phyloP scores from a whole-genome alignment of 2,888 invertebrate genomes.

The Eupithecia exiguata region DNA sequence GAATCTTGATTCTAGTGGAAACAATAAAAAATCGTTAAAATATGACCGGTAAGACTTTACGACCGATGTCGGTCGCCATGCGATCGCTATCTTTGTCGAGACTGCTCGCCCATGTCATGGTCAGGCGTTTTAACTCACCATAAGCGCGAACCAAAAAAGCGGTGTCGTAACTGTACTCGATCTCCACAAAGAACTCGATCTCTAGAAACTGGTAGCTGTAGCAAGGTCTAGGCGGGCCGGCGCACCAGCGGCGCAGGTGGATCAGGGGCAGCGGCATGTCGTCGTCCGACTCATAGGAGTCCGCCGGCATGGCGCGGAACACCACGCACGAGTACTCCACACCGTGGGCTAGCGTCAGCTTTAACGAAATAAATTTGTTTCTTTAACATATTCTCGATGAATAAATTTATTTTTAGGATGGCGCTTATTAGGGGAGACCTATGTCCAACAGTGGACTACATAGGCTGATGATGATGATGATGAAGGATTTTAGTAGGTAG shows the following conservation, averaged over 20 bases:
- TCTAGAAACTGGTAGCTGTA: constrained; percentile 48
- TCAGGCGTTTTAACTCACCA: not conserved
- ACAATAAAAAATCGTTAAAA: too few species aligned
- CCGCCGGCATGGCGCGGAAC: not conserved
- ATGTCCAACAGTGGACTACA: too few species aligned
- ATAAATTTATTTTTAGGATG: too few species aligned
- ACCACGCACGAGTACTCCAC: constrained; percentile 59
- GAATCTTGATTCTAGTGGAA: too few species aligned
- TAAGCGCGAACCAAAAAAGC: constrained; percentile 19
- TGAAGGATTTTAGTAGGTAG: too few species aligned
- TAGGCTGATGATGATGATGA: too few species aligned
- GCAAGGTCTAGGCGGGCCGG: constrained; percentile 45
- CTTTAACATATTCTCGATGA: too few species aligned
- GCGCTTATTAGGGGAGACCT: too few species aligned
- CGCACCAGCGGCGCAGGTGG: constrained; percentile 53
- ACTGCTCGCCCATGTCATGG: too few species aligned
- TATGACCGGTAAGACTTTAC: too few species aligned
- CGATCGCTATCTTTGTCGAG: too few species aligned
- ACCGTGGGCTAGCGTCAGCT: constrained; percentile 53
- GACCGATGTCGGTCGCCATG: too few species aligned
- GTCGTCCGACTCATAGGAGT: not conserved
- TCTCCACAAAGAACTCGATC: constrained; percentile 54
- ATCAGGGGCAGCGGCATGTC: constrained; percentile 40
- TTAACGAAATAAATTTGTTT: not conserved
- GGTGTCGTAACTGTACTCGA: constrained; percentile 34